Evolutionary conservation across 2,797 vertebrate genomes (phyloP), one percentile per base, ranked within the genome.

Genomic region (Phalanger gymnotis): DNA sequence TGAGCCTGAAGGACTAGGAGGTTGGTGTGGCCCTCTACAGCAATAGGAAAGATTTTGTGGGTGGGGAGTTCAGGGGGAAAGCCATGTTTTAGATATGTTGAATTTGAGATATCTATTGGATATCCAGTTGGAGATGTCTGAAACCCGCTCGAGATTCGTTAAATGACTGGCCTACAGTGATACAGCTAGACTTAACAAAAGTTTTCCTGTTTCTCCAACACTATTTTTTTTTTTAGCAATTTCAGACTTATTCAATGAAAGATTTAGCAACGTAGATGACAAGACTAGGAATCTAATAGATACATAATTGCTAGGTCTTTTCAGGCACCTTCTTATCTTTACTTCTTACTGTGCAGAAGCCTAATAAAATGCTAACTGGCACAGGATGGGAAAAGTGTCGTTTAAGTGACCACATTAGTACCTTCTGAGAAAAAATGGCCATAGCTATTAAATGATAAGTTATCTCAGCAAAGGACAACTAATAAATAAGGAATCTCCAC

Each of bases 401-500:
- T 93, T 22, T n/a, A n/a, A 2, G 11, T 93, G 47, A 53, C 90
- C 54, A 91, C 90, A 56, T 90, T 93, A 73, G 56, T 51, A 56
- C 40, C 34, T 91, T 5, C 4, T 55, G 73, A 73, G 54, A 94
- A 92, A 93, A 91, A 55, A 94, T 92, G 73, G 90, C 3, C 30
- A 31, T 31, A 13, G 7, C 57, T 31, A 31, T 95, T 97, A 94
- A 96, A 58, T 54, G 53, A 93, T 31, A 95, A 94, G 40, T 92
- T 54, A 56, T 95, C 93, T 97, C 40, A 94, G 92, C 90, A 91
- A 91, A 93, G 56, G 96, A 90, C 34, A 94, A 53, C n/a, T 91
- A 52, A 93, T 47, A 94, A 12, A 3, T n/a, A 73, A 30, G 2
- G 57, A 58, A 58, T 31, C 11, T 31, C 28, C 10, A 12, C 11